Evolutionary conservation across 2,797 vertebrate genomes (phyloP).

Genomic region (Liparis tanakae): DNA sequence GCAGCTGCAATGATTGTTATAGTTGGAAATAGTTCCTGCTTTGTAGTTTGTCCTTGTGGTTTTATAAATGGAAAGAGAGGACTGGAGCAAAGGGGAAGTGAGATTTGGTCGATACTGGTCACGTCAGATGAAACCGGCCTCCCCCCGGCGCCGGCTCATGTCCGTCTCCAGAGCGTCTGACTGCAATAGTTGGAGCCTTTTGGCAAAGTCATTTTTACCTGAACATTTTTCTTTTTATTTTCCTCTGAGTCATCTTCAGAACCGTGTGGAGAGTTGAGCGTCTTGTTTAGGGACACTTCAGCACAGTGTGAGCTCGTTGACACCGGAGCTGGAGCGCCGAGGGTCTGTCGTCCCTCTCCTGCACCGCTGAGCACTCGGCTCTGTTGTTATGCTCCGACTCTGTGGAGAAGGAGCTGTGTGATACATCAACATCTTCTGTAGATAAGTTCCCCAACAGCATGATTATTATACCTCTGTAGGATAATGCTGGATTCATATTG

Average conservation of each 20-base stretch:
- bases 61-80: conserved; percentile 10
- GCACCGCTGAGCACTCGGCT: conserved; percentile 23
- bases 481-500: not conserved
- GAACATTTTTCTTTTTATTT: conserved; percentile 22
- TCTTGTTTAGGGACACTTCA: conserved; percentile 65
- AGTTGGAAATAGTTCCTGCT: not conserved
- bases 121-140: conserved; percentile 21
- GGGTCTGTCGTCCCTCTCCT: conserved; percentile 42
- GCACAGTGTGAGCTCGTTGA: conserved; percentile 56
- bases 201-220: conserved; percentile 1
- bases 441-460: not conserved
- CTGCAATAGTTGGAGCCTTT: not conserved
- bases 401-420: conserved; percentile 30
- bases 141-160: conserved; percentile 6
- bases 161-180: conserved; percentile 15
- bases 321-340: conserved; percentile 51
- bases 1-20: conserved; percentile 3
- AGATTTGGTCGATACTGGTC: conserved; percentile 34
- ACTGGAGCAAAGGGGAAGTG: conserved; percentile 22
- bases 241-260: conserved; percentile 27
- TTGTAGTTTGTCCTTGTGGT: not conserved
- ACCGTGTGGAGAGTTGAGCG: conserved; percentile 41
- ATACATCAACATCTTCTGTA: conserved; percentile 35
- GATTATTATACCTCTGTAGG: not conserved
- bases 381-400: conserved; percentile 32